Evolutionary conservation across 53 echinoderm and acorn worm genomes (phyloP), one percentile per base, ranked within the genome.

Genomic region (Stichopus horrens): DNA sequence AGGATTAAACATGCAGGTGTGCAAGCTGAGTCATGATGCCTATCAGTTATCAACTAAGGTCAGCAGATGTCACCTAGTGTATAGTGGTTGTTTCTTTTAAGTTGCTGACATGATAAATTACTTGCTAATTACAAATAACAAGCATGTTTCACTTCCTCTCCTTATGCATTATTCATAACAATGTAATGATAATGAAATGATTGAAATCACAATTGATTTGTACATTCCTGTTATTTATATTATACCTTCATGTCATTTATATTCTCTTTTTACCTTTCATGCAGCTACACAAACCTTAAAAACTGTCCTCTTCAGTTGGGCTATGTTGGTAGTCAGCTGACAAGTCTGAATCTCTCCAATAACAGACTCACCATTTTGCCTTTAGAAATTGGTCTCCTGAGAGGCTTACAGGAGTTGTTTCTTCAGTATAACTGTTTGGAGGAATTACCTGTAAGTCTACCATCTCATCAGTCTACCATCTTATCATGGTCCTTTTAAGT

Each of bases 351-450:
- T 83, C 92, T 97, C 53, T 95, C 95, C 90, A 97, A 95, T 87
- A 97, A 97, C 73, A 89, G 95, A 63, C 91, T 95, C n/a, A 78
- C 76, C 10, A 88, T 88, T 53, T 77, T 97, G 20, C 98, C 98
- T 8, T 87, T 88, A 71, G 98, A 97, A 74, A 90, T 97, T 55
- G 94, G 98, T 67, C 90, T 95, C 18, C 93, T 97, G 1, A 88
- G 98, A 85, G 95, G 98, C 9, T 76, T 97, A 14, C 93, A 95
- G 66, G 94, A 95, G 76, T 93, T 97, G 16, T 97, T 97, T 22
- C 90, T 97, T 23, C 98, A 97, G 90, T 97, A 97, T 88, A 97
- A 97, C 90, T 97, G 98, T 77, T 92, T 97, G 53, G 92, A 95
- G 54, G 90, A 94, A 74, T 86, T 97, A 86, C 98, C 98, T 21